These are phyloP conservation scores for Chaetops frenatus DNA, from an alignment of 2,113 vertebrate species.

Conservation along the genomic window DNA sequence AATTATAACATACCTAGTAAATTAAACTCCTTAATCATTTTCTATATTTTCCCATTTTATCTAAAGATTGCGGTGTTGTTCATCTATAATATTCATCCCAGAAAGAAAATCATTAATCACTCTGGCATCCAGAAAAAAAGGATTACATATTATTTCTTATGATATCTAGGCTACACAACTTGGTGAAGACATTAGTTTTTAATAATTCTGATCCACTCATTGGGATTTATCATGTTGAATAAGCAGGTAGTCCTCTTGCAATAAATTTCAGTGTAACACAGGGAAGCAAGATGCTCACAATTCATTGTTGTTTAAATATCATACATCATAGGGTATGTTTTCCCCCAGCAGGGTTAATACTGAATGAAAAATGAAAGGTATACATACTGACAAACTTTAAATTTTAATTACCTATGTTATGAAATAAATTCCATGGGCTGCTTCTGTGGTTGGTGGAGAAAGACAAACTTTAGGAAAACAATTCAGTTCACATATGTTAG, in stretches of 20 bases:
- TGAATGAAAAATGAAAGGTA: not conserved
- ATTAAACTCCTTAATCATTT: constrained; percentile 68
- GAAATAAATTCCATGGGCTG: not conserved
- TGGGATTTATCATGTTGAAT: not conserved
- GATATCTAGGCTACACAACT: not conserved
- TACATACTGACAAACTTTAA: not conserved
- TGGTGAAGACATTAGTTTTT: constrained; percentile 36
- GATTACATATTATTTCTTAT: constrained; percentile 9
- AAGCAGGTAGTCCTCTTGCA: not conserved
- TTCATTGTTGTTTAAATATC: not conserved
- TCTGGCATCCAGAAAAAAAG: constrained; percentile 10
- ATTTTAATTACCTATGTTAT: not conserved
- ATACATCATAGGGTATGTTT: not conserved
- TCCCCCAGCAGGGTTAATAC: not conserved
- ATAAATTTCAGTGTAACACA: not conserved
- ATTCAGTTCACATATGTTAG: not conserved
- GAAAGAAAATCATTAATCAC: constrained; percentile 64
- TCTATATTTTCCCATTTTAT: constrained; percentile 7
- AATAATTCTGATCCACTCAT: constrained; percentile 45
- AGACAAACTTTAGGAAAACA: not conserved
- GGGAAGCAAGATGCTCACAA: not conserved
- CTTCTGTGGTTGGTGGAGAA: not conserved
- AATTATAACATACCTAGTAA: constrained; percentile 51
- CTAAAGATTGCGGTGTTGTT: not conserved
- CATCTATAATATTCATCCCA: constrained; percentile 33